These are phyloP conservation scores for Cecropterus lyciades DNA, from an alignment of 1,140 invertebrate genomes.

Conservation along the genomic window DNA sequence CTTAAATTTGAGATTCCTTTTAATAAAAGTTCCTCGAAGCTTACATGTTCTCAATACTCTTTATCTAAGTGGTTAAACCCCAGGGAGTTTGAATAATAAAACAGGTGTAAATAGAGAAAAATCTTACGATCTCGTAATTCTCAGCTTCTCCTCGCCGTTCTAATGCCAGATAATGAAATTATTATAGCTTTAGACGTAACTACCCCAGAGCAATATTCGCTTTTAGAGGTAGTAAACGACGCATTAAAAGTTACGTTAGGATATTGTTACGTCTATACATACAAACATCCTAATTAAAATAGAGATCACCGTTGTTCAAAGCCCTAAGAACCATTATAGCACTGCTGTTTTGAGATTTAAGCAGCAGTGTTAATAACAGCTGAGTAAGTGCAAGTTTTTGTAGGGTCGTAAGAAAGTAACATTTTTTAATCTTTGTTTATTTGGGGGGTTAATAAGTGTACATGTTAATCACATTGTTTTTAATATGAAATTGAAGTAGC, in stretches of 20 bases:
- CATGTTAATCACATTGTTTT: no score
- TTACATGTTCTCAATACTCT: not conserved
- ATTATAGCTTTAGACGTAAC: conserved; percentile 15
- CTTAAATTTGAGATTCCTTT: not conserved
- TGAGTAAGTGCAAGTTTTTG: no score
- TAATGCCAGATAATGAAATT: conserved; percentile 22
- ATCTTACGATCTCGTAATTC: conserved; percentile 10
- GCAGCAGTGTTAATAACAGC: no score
- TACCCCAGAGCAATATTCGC: conserved; percentile 10
- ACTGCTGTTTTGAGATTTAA: no score
- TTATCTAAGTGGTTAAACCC: not conserved
- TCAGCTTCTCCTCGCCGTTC: conserved; percentile 13
- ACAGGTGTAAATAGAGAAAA: conserved; percentile 26
- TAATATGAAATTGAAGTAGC: no score
- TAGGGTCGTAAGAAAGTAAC: no score
- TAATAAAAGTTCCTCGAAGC: not conserved
- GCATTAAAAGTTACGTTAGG: conserved; percentile 1
- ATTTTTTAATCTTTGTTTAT: no score
- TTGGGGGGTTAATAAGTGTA: no score
- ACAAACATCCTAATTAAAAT: no score
- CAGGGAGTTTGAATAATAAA: conserved; percentile 20
- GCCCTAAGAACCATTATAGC: no score
- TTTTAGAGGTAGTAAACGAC: conserved; percentile 4
- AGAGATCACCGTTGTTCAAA: no score
- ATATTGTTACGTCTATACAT: conserved; percentile 4